Evolutionary conservation across 2,113 vertebrate species (phyloP), one percentile per base, ranked within the genome.

Genomic region (Cyphomyrus plagiostoma): DNA sequence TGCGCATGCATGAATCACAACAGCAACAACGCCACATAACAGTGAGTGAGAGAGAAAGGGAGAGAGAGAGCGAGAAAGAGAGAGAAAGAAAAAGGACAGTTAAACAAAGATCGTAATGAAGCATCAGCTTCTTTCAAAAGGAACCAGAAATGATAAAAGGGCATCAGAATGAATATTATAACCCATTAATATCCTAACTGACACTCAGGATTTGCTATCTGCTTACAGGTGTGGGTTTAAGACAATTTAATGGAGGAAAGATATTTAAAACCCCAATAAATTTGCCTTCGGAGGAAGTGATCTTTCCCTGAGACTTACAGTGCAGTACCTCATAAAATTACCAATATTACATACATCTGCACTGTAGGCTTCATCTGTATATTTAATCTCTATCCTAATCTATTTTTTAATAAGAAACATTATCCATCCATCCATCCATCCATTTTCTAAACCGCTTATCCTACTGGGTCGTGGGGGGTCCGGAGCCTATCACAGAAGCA

Each of bases 101-200:
- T 15, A 86, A 35, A 88, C 58, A 89, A 39, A 89, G 42, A 66
- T 52, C 66, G 74, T 91, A 91, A 91, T 88, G 89, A 89, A 91
- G 56, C 87, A 84, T 87, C 66, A 53, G 58, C 74, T 87, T 48
- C 39, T 56, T 80, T 83, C 26, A 56, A 91, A 84, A 85, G 23
- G 45, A 48, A 86, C 48, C 35, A 86, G 13, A 42, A 84, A 39
- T 48, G 23, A 30, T 62, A 89, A 62, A 42, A 58, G 23, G 19
- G 10, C 66, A 88, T 48, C 26, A 1, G 10, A 26, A 48, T 83
- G 3, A 56, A 49, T 74, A 42, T 23, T 88, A 48, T 88, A 19
- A 88, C 39, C 39, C 52, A 84, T 84, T 56, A 89, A 45, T 53
- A 53, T 42, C 17, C 49, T 42, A 80, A 53, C 19, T 42, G 50